Conservation (phyloP, 2,888 invertebrate genomes). For the Rapana venosa region DNA sequence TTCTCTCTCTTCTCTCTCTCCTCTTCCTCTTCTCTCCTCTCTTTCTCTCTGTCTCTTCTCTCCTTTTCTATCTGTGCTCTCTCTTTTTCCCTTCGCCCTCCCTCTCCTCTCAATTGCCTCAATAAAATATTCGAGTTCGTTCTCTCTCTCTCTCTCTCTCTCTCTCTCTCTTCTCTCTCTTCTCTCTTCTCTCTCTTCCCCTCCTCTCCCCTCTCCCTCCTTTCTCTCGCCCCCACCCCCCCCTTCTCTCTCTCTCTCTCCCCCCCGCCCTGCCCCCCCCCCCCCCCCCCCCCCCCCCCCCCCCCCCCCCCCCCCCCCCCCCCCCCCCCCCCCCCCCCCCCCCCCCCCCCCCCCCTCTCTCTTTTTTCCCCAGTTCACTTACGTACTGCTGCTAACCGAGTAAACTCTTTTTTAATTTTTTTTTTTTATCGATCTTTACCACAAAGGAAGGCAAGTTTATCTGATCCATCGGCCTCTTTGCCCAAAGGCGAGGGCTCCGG, state of each 20-base stretch:
- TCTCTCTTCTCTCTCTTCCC: not conserved
- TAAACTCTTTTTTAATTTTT: too few relatives aligned
- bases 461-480: too few relatives aligned
- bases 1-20: not conserved
- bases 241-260: not conserved
- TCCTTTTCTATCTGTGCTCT: not conserved
- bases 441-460: too few relatives aligned
- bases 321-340: not conserved
- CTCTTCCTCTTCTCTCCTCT: not conserved
- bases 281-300: constrained; percentile 21
- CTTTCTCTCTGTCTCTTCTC: constrained; percentile 7
- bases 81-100: not conserved
- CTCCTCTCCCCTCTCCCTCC: not conserved
- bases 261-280: not conserved
- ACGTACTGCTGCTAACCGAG: too few relatives aligned
- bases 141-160: not conserved
- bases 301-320: not conserved
- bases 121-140: too few relatives aligned
- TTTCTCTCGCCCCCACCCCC: not conserved
- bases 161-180: not conserved
- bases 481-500: too few relatives aligned
- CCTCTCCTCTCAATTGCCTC: too few relatives aligned
- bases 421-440: too few relatives aligned
- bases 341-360: not conserved
- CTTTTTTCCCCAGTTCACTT: not conserved